These are phyloP conservation scores for Megaceryle maxima DNA, from an alignment of 2,113 vertebrate species.

Conservation along the genomic window DNA sequence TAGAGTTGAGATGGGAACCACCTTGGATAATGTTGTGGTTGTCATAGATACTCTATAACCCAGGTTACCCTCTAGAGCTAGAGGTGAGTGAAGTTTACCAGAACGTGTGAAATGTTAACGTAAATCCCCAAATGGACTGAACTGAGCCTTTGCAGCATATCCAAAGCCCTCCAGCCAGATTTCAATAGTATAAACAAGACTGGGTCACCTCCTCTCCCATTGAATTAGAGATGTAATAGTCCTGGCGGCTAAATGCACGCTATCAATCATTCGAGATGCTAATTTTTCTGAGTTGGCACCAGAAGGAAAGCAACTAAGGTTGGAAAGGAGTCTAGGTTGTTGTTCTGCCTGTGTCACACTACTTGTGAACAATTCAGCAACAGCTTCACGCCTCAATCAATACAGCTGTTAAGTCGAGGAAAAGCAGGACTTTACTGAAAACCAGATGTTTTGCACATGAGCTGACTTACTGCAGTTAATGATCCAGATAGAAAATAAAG, in stretches of 20 bases:
- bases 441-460: constrained; percentile 62
- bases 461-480: constrained; percentile 35
- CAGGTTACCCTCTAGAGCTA: not conserved
- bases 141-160: not conserved
- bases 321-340: not conserved
- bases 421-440: constrained; percentile 41
- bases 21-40: not conserved
- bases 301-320: not conserved
- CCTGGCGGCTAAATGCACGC: constrained; percentile 10
- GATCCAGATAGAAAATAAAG: not conserved
- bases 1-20: not conserved
- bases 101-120: constrained; percentile 11
- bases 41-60: not conserved
- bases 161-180: constrained; percentile 35
- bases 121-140: constrained; percentile 16
- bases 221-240: constrained; percentile 3
- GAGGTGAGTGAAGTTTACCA: constrained; percentile 24
- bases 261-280: constrained; percentile 37
- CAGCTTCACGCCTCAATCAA: constrained; percentile 26
- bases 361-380: not conserved
- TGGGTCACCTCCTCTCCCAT: not conserved
- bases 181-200: constrained; percentile 24
- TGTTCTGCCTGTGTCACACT: not conserved
- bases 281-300: constrained; percentile 16
- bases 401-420: constrained; percentile 40